Evolutionary conservation across 2,113 vertebrate species (phyloP).

Genomic region (Caranx melampygus): DNA sequence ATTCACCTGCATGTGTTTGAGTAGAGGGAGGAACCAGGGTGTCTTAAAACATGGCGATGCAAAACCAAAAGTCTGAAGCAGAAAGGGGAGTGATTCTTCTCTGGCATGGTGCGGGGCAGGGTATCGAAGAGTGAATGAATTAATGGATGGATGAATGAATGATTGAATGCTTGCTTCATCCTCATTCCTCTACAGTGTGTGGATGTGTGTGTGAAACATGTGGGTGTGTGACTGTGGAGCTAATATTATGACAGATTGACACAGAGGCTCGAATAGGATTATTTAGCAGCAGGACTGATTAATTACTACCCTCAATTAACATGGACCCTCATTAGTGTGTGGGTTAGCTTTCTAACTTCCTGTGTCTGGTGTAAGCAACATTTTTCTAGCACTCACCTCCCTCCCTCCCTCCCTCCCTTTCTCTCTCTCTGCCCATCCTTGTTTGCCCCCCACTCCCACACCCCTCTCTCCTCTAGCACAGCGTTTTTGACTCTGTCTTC

Average conservation of each 20-base stretch:
- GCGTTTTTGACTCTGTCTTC: slow-evolving; percentile 15
- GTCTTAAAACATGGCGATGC: no score
- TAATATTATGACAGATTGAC: slow-evolving; percentile 37
- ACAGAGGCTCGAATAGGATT: slow-evolving; percentile 41
- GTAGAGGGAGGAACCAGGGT: no score
- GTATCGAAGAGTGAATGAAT: background rate
- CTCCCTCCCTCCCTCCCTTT: background rate
- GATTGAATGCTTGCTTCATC: no score
- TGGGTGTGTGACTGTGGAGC: slow-evolving; percentile 5
- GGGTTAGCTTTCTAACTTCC: slow-evolving; percentile 43
- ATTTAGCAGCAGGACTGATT: slow-evolving; percentile 57
- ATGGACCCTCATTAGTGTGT: slow-evolving; percentile 60
- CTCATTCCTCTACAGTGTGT: background rate
- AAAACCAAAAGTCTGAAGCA: no score
- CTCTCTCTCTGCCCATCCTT: background rate
- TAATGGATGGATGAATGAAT: no score
- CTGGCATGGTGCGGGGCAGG: background rate
- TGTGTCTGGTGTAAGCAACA: slow-evolving; percentile 7
- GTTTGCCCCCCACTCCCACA: slow-evolving; percentile 1
- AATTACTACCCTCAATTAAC: slow-evolving; percentile 65
- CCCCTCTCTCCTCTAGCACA: background rate
- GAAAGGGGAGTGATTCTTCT: background rate
- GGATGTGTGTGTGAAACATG: background rate
- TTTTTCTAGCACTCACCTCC: slow-evolving; percentile 20
- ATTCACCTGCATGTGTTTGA: no score